Percentiles rank a stretch among this genome's conserved stretches.
phyloP scores from a whole-genome alignment of 2,113 vertebrate species.

The Chaetops frenatus region DNA sequence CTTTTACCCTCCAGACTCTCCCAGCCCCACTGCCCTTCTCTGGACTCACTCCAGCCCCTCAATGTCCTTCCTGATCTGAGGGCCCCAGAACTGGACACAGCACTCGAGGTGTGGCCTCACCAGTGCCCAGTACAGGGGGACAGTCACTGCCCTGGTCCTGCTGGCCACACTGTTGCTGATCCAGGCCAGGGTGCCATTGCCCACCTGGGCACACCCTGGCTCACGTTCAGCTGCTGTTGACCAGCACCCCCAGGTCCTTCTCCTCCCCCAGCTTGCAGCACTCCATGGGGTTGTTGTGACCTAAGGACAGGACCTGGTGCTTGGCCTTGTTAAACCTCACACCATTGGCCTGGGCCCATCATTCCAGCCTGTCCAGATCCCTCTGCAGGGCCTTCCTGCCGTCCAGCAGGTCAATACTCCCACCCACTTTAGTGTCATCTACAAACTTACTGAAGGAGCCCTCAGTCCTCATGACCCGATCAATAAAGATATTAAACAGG shows the following conservation, averaged over 20 bases:
- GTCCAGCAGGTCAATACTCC: background rate
- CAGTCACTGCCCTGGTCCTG: background rate
- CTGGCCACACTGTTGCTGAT: background rate
- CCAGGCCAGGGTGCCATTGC: background rate
- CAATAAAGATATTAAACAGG: background rate
- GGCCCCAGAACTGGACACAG: background rate
- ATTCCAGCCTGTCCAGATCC: background rate
- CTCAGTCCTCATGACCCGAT: background rate
- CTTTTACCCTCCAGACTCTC: background rate
- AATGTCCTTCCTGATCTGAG: background rate
- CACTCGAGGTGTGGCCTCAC: background rate
- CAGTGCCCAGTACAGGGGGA: background rate
- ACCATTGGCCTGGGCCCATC: background rate
- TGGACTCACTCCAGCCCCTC: background rate
- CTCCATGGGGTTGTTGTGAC: background rate
- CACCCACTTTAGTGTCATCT: too few relatives aligned
- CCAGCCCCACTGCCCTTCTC: background rate
- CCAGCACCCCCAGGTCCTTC: background rate
- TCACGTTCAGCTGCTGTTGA: background rate
- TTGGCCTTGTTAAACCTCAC: background rate
- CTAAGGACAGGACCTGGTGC: background rate
- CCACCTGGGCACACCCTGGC: background rate
- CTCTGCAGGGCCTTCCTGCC: background rate
- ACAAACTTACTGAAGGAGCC: background rate
- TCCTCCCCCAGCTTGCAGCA: background rate